Base-by-base conservation (phyloP, 2,888 invertebrate genomes). In the Polyommatus icarus region DNA sequence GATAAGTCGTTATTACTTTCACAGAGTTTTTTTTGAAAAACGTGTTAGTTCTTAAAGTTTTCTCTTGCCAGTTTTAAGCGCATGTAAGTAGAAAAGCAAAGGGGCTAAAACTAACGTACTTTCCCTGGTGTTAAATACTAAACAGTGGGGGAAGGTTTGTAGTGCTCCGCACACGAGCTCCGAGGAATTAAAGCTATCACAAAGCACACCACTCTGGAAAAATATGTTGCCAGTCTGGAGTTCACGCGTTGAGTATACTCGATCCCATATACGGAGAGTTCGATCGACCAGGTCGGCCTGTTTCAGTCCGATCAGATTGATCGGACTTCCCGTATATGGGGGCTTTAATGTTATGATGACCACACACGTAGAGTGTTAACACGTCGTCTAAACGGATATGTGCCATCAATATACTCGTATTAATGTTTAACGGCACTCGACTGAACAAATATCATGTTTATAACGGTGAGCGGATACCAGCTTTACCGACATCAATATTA, bases 361-460 rank as follows among this genome's bases (percentile, higher is more conserved):
- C 46, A 46, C 46, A 46, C 46, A 46, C 40, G 40, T 40, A 40
- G 40, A 40, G 10, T 40, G 40, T 40, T 40, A 1, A 40, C 40
- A 40, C 46, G 46, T 46, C 46, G 10, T 12, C 10, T 10, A 3
- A n/a, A 71, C 71, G 36, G 36, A 71, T 71, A 36, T n/a, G 71
- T 24, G n/a, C n/a, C 71, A 36, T 36, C 36, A n/a, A 71, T n/a
- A 32, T 71, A n/a, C n/a, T n/a, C n/a, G n/a, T n/a, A 71, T 7
- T n/a, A 10, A 5, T n/a, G 12, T 67, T 67, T 67, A 18, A 71
- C 36, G 36, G 15, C 20, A 36, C 71, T 71, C 71, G n/a, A n/a
- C 71, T 71, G 71, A 71, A 71, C 36, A 71, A 71, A 71, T 71
- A 71, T 36, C 32, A n/a, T n/a, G 36, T 71, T n/a, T 36, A 18